Percentiles rank a stretch among this genome's conserved stretches.
These are phyloP conservation scores for Platorchestia sp. DNA, from an alignment of 1,140 invertebrate genomes.

Conservation along the genomic window DNA sequence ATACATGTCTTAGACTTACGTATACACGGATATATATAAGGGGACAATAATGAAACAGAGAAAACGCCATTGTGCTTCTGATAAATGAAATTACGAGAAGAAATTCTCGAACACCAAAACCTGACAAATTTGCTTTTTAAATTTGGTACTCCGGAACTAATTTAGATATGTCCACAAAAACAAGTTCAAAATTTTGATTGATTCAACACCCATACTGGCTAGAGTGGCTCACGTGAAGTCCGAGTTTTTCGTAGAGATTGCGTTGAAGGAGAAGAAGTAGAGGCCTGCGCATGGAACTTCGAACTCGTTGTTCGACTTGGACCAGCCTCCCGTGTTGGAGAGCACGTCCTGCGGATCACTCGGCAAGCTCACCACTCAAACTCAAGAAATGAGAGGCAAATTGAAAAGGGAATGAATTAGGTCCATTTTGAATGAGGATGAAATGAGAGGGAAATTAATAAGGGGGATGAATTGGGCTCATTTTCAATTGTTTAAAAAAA, in stretches of 20 bases:
- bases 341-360: conserved; percentile 15
- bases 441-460: neutral
- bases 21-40: no score
- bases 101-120: no score
- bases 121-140: no score
- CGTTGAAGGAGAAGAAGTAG: conserved; percentile 66
- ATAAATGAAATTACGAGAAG: no score
- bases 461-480: neutral
- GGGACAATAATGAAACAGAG: no score
- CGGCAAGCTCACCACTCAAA: neutral
- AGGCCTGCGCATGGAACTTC: conserved; percentile 48
- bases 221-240: conserved; percentile 63
- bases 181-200: no score
- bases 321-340: conserved; percentile 54
- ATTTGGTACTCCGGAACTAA: no score
- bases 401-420: neutral
- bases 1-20: no score
- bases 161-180: no score
- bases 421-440: neutral
- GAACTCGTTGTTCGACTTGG: neutral
- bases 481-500: neutral
- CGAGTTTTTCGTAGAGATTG: conserved; percentile 53
- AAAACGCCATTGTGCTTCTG: no score
- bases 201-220: no score
- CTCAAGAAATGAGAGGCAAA: neutral